Base-by-base conservation (phyloP, 2,113 vertebrate genomes). In the Bambusicola thoracicus region DNA sequence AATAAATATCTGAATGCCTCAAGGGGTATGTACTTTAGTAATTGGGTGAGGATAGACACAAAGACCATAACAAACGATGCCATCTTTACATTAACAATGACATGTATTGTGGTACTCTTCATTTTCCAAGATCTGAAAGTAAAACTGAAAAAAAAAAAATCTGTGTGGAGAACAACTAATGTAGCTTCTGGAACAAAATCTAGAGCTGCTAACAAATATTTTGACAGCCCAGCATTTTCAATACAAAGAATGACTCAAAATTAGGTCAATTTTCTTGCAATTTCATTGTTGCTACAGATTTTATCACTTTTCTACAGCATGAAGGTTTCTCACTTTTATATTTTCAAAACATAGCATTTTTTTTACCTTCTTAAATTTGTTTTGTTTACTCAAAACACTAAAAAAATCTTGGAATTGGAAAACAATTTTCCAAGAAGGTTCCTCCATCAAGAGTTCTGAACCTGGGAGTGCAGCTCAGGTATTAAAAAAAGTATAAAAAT, bases 301-400 rank as follows among this genome's bases (percentile, higher is more conserved):
- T 86, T 82, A 19, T 7, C 3, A 58, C 18, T 58, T 58, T 41
- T 48, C 0, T 0, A 34, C 4, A 13, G 13, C 0, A 0, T 16
- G 27, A 80, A 87, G 82, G 34, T 3, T 65, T 75, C 11, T 3
- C n/a, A 8, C 36, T 21, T 61, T 75, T 12, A 11, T 70, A 72
- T 65, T 88, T 93, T 55, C 13, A 67, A 86, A 85, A 77, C 11
- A 55, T 58, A 67, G 8, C 6, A 6, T 24, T 27, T 16, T 16
- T 27, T 53, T 17, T 53, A 8, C 55, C 44, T 72, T 58, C 70
- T 72, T 61, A 75, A n/a, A 43, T n/a, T 4, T 34, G 3, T 16
- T 40, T 51, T 56, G 7, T n/a, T 80, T 48, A 21, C 20, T 69
- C 61, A 44, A 85, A 82, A 66, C 0, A 43, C 32, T 53, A 20